Evolutionary conservation across 64 coral and sea anemone species (phyloP).

Genomic region (Astreopora myriophthalma): DNA sequence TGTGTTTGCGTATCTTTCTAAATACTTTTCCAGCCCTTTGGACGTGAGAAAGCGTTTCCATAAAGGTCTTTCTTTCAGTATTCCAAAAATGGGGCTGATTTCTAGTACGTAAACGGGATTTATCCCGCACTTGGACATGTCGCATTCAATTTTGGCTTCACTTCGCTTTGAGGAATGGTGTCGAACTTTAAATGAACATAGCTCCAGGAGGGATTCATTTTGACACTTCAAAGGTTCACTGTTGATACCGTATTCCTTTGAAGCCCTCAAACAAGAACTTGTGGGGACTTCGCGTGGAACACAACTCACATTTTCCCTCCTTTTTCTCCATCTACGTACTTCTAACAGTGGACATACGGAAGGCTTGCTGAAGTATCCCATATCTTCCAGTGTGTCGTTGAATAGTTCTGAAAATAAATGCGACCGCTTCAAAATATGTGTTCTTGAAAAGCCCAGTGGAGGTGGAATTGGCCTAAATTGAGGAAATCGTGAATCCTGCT

Average conservation of each 20-base stretch:
- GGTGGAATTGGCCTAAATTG: neutral
- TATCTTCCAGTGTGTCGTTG: neutral
- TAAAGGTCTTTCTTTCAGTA: neutral
- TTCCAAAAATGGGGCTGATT: conserved; percentile 37
- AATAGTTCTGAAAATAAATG: neutral
- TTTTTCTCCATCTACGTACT: neutral
- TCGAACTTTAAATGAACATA: conserved; percentile 26
- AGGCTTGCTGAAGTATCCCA: neutral
- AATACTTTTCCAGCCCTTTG: conserved; percentile 1
- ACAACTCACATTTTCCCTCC: neutral
- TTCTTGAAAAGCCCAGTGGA: neutral
- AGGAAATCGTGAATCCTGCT: neutral
- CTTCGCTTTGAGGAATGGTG: neutral
- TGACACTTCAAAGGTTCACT: conserved; percentile 34
- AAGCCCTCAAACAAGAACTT: conserved; percentile 27
- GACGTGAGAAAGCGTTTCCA: conserved; percentile 51
- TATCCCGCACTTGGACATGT: conserved; percentile 35
- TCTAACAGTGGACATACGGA: neutral
- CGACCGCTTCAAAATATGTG: neutral
- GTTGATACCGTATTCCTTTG: conserved; percentile 27
- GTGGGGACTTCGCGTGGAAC: neutral
- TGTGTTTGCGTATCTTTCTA: neutral
- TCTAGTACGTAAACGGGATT: conserved; percentile 53
- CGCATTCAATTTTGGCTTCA: neutral
- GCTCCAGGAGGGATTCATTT: neutral